Base-by-base conservation (phyloP, 2,113 vertebrate species). In the Delphinus delphis region DNA sequence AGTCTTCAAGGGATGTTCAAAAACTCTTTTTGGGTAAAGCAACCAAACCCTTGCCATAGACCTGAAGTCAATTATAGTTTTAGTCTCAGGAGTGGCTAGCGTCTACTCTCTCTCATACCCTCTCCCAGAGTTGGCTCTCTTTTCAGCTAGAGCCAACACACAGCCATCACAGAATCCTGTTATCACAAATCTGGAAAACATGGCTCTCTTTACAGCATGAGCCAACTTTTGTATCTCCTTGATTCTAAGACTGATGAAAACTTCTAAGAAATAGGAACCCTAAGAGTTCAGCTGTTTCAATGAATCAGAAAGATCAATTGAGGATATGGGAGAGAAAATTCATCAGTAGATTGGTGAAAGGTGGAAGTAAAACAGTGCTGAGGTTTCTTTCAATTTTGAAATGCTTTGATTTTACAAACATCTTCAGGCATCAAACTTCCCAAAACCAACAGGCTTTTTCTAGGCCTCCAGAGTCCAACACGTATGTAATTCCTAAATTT, bases 11-110 rank as follows among this genome's bases (percentile, higher is more conserved):
- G 2, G 3, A 41, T 28, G 15, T 44, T 18, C n/a, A 79, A 83
- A 84, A 70, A 47, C 8, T 4, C 28, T 71, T 53, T 74, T 73
- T 88, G 23, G 87, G 62, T 70, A 93, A 93, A 96, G 44, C 36
- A 89, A 71, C 21, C 28, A 92, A 96, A 81, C 28, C 63, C 17
- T 67, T 95, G 36, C 38, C 55, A 67, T 25, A 28, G 41, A 55
- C 50, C 87, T 87, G 41, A 96, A 85, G 50, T 97, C 73, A 91
- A 44, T 88, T 83, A 50, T 65, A 84, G 76, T 84, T 92, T 96
- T 44, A 87, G 31, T 81, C 21, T 95, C 76, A 67, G 3, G 13
- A 95, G 12, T 76, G 1, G 2, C 36, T 62, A 31, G 38, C 93
- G 21, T 77, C 81, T 15, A 58, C 4, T 60, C 5, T 65, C 9